These are phyloP conservation scores for Potamilus streckersoni DNA, from an alignment of 1,140 invertebrate species.

Conservation along the genomic window DNA sequence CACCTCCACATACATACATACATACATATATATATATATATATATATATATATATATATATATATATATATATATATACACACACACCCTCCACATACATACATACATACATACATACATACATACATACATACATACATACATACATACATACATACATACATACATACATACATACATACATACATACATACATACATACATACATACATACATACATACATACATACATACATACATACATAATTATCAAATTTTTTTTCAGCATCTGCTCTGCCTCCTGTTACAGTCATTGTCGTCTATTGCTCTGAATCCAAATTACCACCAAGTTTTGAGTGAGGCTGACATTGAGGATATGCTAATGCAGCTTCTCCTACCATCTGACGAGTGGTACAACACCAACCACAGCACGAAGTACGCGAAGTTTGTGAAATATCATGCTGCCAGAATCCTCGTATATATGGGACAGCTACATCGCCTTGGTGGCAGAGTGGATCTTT, in stretches of 20 bases:
- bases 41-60: no score
- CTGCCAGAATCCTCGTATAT: slow-evolving; percentile 76
- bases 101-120: no score
- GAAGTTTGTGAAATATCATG: slow-evolving; percentile 79
- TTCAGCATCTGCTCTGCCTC: slow-evolving; percentile 78
- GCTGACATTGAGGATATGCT: slow-evolving; percentile 76
- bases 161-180: no score
- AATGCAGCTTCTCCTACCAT: slow-evolving; percentile 78
- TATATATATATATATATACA: no score
- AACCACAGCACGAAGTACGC: slow-evolving; percentile 80
- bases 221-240: no score
- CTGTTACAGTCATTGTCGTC: slow-evolving; percentile 77
- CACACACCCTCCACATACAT: no score
- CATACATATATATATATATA: no score
- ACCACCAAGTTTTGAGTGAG: slow-evolving; percentile 73
- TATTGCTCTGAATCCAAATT: slow-evolving; percentile 73
- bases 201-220: no score
- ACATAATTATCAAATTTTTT: slow-evolving; percentile 6
- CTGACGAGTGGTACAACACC: slow-evolving; percentile 83
- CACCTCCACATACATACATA: no score
- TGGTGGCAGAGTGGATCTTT: slow-evolving; percentile 71
- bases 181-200: no score
- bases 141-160: no score
- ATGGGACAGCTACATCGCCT: slow-evolving; percentile 72
- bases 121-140: no score